These are phyloP conservation scores for Aspidapion aeneum DNA, from an alignment of 2,888 invertebrate species.

Conservation along the genomic window DNA sequence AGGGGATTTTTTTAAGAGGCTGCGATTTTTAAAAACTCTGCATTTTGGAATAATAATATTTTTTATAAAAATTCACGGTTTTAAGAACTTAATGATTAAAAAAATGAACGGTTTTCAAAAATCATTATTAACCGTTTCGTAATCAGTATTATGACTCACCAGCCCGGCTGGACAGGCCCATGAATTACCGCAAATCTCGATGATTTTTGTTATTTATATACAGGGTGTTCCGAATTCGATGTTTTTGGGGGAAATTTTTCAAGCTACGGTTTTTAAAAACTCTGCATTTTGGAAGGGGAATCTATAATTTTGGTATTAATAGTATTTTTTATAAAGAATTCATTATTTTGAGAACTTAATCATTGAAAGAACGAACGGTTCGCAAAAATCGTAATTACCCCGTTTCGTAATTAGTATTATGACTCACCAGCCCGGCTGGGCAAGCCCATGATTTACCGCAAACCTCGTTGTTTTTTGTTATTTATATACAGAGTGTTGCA, in stretches of 20 bases:
- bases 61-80: too few relatives aligned
- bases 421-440: neutral
- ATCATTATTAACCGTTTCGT: neutral
- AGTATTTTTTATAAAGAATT: too few relatives aligned
- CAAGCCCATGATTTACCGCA: neutral
- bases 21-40: too few relatives aligned
- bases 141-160: neutral
- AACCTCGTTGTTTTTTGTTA: neutral
- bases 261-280: too few relatives aligned
- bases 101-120: neutral
- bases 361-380: neutral
- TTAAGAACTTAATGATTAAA: too few relatives aligned
- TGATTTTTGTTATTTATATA: constrained; percentile 1
- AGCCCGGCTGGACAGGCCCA: neutral
- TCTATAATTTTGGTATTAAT: too few relatives aligned
- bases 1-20: too few relatives aligned
- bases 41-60: too few relatives aligned
- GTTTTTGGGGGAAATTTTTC: too few relatives aligned
- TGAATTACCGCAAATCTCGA: neutral
- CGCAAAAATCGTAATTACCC: neutral
- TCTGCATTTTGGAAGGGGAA: too few relatives aligned
- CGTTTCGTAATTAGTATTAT: neutral
- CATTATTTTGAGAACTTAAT: too few relatives aligned
- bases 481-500: neutral
- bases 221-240: too few relatives aligned